A percentile compares a stretch with the other conserved stretches of the same genome.
phyloP scores from a whole-genome alignment of 2,113 vertebrate genomes.

The Rhodinocichla rosea region DNA sequence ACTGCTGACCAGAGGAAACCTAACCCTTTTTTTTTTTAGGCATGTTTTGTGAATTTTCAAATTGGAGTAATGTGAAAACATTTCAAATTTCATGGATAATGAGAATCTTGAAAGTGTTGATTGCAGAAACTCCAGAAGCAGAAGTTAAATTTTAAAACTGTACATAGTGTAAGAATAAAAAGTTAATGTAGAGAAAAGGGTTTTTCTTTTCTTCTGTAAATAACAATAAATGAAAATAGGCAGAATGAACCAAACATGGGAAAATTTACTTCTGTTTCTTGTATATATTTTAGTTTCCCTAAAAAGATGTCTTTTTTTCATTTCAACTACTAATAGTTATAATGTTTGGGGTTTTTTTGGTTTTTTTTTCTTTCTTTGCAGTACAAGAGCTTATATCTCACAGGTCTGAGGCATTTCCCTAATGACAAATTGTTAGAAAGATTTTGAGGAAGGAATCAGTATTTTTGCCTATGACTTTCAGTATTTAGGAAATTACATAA shows the following conservation, averaged over 20 bases:
- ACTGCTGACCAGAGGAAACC: not conserved
- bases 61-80: not conserved
- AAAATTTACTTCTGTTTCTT: not conserved
- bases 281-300: not conserved
- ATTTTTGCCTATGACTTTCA: not conserved
- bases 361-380: not conserved
- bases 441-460: not conserved
- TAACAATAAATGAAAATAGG: not conserved
- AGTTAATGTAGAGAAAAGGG: not conserved
- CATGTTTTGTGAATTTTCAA: not conserved
- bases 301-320: not conserved
- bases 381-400: not conserved
- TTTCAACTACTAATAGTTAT: not conserved
- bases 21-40: accelerated
- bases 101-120: not conserved
- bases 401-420: not conserved
- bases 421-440: not conserved
- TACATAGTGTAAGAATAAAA: not conserved
- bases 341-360: not conserved
- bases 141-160: not conserved
- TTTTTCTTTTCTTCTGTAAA: not conserved
- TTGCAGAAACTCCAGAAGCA: not conserved
- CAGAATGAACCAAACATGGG: not conserved
- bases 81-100: not conserved
- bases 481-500: not conserved